Evolutionary conservation across 2,797 vertebrate genomes (phyloP), one percentile per base, ranked within the genome.

Genomic region (Sebastes reedi): DNA sequence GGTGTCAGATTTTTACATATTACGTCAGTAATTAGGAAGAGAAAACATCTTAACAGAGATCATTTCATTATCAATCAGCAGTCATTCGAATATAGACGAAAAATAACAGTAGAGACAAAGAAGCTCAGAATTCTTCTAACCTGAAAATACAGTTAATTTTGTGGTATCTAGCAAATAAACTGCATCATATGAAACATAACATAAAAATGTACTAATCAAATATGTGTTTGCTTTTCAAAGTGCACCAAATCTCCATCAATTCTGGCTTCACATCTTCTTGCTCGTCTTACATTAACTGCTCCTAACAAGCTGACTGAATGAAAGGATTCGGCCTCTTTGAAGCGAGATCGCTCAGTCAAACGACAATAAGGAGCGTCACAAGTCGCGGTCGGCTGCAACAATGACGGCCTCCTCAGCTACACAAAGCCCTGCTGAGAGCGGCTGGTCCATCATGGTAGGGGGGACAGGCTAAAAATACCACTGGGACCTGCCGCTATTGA

Each of bases 401-500:
- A 83, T 86, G 77, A 85, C 32, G 9, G 54, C 69, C 83, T 90
- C 82, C 85, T 87, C 74, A 66, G 75, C 81, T 12, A 76, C 87
- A 91, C 91, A 91, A 92, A 89, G 86, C 82, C 81, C 87, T 9
- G 62, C 76, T 83, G 82, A 85, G 87, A 85, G 87, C 42, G 77
- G 76, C 82, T 27, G 75, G 79, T 66, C 87, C 87, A 68, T 82
- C 88, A 84, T 88, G 85, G 81, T 74, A 36, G 50, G 84, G 87
- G 60, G 92, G 86, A 72, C 79, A 69, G 74, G 81, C 92, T 91
- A 88, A 91, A 94, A 92, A 94, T 91, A 93, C 94, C 94, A 88
- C 52, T 52, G 93, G 96, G 95, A 97, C 91, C 77, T 76, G 84
- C 82, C 24, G 80, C 88, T 93, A 94, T 94, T 92, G 93, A 95